Percentiles rank a stretch among this genome's conserved stretches.
Evolutionary conservation across 2,113 vertebrate species (phyloP).

Genomic region (Petrocephalus microphthalmus): DNA sequence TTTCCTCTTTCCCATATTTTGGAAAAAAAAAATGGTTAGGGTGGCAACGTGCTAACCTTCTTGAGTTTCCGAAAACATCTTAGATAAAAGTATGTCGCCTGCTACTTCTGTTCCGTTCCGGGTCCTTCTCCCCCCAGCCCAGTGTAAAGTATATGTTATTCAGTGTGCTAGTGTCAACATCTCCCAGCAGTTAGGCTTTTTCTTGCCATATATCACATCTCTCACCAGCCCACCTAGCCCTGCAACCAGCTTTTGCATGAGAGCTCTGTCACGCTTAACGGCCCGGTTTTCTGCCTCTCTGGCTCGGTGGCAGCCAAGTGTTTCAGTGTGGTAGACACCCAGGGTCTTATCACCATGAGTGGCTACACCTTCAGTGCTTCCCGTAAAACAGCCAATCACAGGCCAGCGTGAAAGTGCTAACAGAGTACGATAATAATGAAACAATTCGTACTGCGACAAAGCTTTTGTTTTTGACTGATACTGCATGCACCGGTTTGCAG

Average conservation of each 20-base stretch:
- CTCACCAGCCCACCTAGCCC: not conserved
- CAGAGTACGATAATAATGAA: not conserved
- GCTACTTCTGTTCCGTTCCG: not conserved
- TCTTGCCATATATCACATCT: not conserved
- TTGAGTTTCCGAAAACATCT: constrained; percentile 15
- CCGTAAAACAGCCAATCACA: not conserved
- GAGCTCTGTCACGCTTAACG: not conserved
- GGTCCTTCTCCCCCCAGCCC: not conserved
- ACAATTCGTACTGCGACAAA: not conserved
- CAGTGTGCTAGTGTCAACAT: not conserved
- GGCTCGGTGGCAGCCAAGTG: not conserved
- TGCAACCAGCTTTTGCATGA: not conserved
- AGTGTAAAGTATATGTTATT: not conserved
- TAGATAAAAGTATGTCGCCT: constrained; percentile 30
- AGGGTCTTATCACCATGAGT: not conserved
- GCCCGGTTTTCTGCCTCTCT: not conserved
- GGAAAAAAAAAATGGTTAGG: not conserved
- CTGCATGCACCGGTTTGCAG: not conserved
- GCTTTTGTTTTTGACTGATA: not conserved
- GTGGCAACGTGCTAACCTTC: not conserved
- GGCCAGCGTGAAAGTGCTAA: not conserved
- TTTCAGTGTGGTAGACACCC: not conserved
- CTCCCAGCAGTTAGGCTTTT: not conserved
- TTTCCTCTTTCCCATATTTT: constrained; percentile 9
- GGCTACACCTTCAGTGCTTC: not conserved